phyloP scores from a whole-genome alignment of 2,113 vertebrate species.

The Pedetes capensis region DNA sequence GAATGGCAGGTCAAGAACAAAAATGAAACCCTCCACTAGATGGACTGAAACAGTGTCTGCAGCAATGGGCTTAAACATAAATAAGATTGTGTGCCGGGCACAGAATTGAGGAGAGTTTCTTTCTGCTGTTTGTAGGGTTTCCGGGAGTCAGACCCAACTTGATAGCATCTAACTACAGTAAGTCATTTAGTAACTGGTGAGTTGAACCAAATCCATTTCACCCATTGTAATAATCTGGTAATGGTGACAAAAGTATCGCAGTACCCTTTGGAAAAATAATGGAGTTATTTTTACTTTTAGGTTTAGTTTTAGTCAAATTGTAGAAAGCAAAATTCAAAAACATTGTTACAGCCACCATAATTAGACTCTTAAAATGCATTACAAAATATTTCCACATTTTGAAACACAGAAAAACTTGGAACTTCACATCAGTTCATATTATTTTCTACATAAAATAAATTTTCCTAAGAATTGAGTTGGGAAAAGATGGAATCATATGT shows the following conservation, averaged over 20 bases:
- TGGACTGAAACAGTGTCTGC: too few species aligned
- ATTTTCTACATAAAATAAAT: not conserved
- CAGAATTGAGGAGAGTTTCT: too few species aligned
- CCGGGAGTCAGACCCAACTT: too few species aligned
- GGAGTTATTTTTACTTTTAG: not conserved
- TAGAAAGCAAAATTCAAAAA: not conserved
- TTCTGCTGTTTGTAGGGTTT: too few species aligned
- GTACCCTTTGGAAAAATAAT: not conserved
- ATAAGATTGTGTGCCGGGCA: too few species aligned
- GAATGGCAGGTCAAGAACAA: too few species aligned
- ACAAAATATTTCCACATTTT: not conserved
- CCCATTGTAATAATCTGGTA: not conserved
- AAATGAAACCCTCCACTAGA: too few species aligned
- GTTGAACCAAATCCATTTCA: not conserved
- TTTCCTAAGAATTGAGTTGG: not conserved
- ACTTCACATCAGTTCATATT: not conserved
- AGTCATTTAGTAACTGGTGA: not conserved
- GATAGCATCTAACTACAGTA: too few species aligned
- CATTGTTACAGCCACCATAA: not conserved
- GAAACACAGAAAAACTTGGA: not conserved
- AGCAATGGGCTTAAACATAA: too few species aligned
- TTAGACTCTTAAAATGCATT: not conserved
- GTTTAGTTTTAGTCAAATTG: not conserved
- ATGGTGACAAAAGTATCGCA: not conserved
- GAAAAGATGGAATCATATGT: not conserved